These are phyloP conservation scores for Hypercompe scribonia DNA, from an alignment of 2,888 invertebrate species.

Conservation along the genomic window DNA sequence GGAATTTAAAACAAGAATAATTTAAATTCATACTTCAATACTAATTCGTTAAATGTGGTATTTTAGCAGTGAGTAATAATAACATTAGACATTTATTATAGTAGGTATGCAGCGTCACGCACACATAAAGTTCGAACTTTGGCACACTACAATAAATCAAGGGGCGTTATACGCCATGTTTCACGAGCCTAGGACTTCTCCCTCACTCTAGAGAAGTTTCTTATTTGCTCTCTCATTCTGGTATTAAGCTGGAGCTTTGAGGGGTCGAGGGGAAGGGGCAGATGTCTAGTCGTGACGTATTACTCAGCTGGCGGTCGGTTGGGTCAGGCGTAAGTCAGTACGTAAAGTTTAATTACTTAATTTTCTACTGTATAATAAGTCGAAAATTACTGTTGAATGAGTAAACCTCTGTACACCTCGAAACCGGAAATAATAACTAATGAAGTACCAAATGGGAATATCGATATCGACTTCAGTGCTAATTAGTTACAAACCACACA, in stretches of 20 bases:
- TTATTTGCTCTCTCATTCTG: constrained; percentile 74
- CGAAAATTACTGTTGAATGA: constrained; percentile 20
- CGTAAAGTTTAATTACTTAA: constrained; percentile 58
- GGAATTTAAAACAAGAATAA: constrained; percentile 26
- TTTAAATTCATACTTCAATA: constrained; percentile 17
- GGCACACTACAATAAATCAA: constrained; percentile 86
- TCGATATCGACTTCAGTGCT: constrained; percentile 79
- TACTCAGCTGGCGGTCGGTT: constrained; percentile 79
- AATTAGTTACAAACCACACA: constrained; percentile 78
- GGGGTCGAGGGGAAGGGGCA: constrained; percentile 75
- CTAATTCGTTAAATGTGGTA: constrained; percentile 29
- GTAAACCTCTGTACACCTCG: constrained; percentile 22
- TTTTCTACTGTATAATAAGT: constrained; percentile 51
- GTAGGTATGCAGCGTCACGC: constrained; percentile 68
- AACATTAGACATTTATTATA: constrained; percentile 49
- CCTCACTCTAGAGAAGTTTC: constrained; percentile 70
- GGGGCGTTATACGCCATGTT: constrained; percentile 88
- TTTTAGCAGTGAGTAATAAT: constrained; percentile 46
- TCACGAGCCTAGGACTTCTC: constrained; percentile 79
- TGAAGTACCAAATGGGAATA: constrained; percentile 75
- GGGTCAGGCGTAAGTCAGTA: constrained; percentile 69
- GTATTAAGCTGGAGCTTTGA: constrained; percentile 74
- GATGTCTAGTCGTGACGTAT: constrained; percentile 86
- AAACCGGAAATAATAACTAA: constrained; percentile 64
- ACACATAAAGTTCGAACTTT: constrained; percentile 84